Percentiles rank a stretch among this genome's conserved stretches.
phyloP scores from a whole-genome alignment of 2,888 invertebrate species.

The Entomobrya multifasciata region DNA sequence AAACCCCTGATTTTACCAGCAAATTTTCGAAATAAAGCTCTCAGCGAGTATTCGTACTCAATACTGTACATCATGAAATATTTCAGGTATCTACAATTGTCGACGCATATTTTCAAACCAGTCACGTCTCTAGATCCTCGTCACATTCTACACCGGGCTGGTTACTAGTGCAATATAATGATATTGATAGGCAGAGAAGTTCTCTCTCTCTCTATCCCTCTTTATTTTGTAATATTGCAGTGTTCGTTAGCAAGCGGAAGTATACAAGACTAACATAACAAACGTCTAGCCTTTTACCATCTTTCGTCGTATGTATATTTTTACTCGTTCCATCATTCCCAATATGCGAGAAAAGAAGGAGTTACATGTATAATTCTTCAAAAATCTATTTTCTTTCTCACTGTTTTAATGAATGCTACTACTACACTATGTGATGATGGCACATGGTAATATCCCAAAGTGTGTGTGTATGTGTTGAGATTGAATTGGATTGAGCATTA shows the following conservation, averaged over 20 bases:
- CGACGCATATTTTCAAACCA: too few relatives aligned
- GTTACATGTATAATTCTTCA: conserved; percentile 48
- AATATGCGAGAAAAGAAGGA: not conserved
- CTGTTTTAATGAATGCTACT: conserved; percentile 30
- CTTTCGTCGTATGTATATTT: not conserved
- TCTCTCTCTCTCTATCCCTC: not conserved
- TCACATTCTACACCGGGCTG: too few relatives aligned
- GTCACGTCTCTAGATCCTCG: too few relatives aligned
- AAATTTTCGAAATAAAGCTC: too few relatives aligned
- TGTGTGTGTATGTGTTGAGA: conserved; percentile 29
- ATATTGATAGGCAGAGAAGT: conserved; percentile 34
- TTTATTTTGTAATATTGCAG: not conserved
- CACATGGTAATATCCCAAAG: conserved; percentile 19
- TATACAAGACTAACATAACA: conserved; percentile 46
- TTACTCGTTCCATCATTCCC: not conserved
- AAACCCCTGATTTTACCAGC: too few relatives aligned
- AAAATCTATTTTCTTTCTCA: conserved; percentile 34
- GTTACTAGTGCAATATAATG: too few relatives aligned
- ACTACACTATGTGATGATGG: too few relatives aligned
- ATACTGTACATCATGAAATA: too few relatives aligned
- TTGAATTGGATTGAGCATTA: conserved; percentile 67
- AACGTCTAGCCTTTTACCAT: conserved; percentile 37
- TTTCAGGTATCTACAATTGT: too few relatives aligned
- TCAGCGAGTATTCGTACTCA: too few relatives aligned
- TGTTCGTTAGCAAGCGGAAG: conserved; percentile 43